phyloP scores from a whole-genome alignment of 1,140 invertebrate genomes.

The Penaeus indicus region DNA sequence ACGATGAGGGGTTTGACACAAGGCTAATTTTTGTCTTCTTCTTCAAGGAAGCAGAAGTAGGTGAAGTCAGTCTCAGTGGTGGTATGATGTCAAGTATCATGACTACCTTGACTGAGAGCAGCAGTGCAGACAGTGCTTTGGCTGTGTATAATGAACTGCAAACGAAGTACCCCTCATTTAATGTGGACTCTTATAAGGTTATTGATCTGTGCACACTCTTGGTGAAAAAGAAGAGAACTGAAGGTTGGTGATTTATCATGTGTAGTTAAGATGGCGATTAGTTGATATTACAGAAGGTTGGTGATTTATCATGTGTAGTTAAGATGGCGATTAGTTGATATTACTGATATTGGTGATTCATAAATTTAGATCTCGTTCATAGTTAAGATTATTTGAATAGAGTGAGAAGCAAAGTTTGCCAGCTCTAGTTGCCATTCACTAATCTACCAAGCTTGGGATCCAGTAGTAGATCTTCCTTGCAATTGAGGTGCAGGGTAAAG shows the following conservation, averaged over 20 bases:
- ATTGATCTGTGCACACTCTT: slow-evolving; percentile 37
- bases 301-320: too few relatives aligned
- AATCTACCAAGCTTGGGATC: too few relatives aligned
- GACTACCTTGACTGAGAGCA: not conserved
- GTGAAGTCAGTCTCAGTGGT: not conserved
- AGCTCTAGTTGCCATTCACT: too few relatives aligned
- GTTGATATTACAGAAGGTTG: too few relatives aligned
- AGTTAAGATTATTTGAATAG: too few relatives aligned
- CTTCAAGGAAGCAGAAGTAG: slow-evolving; percentile 6
- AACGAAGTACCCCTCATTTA: slow-evolving; percentile 24
- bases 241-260: slow-evolving; percentile 1
- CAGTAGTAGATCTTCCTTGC: too few relatives aligned
- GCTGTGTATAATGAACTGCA: not conserved
- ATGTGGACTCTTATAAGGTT: slow-evolving; percentile 34
- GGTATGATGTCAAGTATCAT: slow-evolving; percentile 37
- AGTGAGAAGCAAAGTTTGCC: too few relatives aligned
- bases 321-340: too few relatives aligned
- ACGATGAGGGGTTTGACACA: not conserved
- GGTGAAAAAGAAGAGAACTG: slow-evolving; percentile 6
- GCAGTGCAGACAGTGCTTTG: slow-evolving; percentile 21
- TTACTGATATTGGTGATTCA: too few relatives aligned
- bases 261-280: too few relatives aligned
- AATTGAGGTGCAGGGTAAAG: too few relatives aligned
- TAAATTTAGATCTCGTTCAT: too few relatives aligned
- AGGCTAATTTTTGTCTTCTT: not conserved